Percentiles rank a stretch among this genome's conserved stretches.
Evolutionary conservation across 2,113 vertebrate species (phyloP).

Genomic region (Thomomys bottae): DNA sequence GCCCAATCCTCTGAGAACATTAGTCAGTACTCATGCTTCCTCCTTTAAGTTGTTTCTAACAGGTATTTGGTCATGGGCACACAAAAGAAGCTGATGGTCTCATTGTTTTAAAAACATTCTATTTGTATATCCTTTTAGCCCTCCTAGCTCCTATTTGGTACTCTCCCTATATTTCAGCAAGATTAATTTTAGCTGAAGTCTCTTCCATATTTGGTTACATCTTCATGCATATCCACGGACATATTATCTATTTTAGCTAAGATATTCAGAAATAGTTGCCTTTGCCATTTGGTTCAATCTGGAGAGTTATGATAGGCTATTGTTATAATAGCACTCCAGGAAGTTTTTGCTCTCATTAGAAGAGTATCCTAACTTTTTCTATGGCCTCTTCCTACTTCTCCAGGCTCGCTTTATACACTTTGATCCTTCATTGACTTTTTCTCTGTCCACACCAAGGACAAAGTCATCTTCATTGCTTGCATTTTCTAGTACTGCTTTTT

Average conservation of each 20-base stretch:
- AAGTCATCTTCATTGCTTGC: neutral
- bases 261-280: slow-evolving; percentile 10
- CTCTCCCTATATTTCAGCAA: neutral
- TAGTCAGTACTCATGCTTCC: too few relatives aligned
- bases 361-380: slow-evolving; percentile 3
- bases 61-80: too few relatives aligned
- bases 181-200: neutral
- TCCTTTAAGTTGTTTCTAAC: too few relatives aligned
- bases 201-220: neutral
- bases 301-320: neutral
- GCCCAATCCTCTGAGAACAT: too few relatives aligned
- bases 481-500: slow-evolving; percentile 3
- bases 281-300: slow-evolving; percentile 40
- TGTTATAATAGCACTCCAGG: neutral
- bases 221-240: neutral
- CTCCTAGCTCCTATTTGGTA: neutral
- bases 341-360: neutral
- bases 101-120: slow-evolving; percentile 41
- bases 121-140: neutral
- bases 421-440: neutral
- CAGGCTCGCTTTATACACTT: neutral
- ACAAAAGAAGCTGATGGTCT: neutral
- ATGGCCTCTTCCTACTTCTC: neutral
- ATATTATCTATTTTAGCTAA: slow-evolving; percentile 12
- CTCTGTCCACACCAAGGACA: neutral